Evolutionary conservation across 1,140 invertebrate species (phyloP).

Genomic region (Sinella curviseta): DNA sequence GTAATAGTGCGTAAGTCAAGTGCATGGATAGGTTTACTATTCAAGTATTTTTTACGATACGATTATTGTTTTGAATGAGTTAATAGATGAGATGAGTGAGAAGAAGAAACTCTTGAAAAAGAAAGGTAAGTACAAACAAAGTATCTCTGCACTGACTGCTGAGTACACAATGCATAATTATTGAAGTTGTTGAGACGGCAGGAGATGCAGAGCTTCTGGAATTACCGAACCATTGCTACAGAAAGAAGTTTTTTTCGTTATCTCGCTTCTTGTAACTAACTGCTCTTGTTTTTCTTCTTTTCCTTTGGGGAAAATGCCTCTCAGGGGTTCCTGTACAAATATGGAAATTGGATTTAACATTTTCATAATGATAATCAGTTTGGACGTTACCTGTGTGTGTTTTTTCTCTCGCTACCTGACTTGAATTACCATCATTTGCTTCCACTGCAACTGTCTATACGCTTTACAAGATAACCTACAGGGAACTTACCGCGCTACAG

Average conservation of each 20-base stretch:
- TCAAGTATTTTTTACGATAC: conserved; percentile 4
- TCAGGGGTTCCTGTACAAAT: conserved; percentile 12
- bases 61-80: conserved; percentile 15
- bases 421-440: too few relatives aligned
- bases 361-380: neutral
- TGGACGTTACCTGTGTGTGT: too few relatives aligned
- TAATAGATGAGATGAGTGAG: conserved; percentile 1
- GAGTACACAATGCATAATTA: conserved; percentile 27
- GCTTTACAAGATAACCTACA: too few relatives aligned
- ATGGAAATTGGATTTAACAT: conserved; percentile 10
- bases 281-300: neutral
- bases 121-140: neutral
- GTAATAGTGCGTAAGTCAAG: neutral
- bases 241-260: neutral
- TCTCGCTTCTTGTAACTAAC: too few relatives aligned
- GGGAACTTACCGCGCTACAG: too few relatives aligned
- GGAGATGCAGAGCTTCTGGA: conserved; percentile 20
- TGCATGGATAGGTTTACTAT: too few relatives aligned
- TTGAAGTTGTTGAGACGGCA: conserved; percentile 21
- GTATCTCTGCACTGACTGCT: too few relatives aligned
- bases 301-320: neutral
- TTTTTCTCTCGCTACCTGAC: neutral
- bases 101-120: too few relatives aligned
- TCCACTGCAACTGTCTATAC: too few relatives aligned
- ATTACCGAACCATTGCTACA: neutral